A percentile compares a stretch with the other conserved stretches of the same genome.
Evolutionary conservation across 2,888 invertebrate species (phyloP).

Genomic region (Sericinus montela): DNA sequence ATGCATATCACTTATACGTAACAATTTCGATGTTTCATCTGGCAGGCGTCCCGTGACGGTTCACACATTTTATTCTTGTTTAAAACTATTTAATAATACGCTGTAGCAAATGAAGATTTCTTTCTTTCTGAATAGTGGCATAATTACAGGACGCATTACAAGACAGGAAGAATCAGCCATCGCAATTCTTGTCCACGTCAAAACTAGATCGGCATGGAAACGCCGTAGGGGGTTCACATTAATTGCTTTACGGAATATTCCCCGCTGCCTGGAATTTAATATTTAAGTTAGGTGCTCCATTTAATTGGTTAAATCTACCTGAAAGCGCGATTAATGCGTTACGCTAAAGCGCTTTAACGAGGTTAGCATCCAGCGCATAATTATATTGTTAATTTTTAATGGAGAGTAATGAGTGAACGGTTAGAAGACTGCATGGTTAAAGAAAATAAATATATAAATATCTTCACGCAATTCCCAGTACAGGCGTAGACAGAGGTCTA

Average conservation of each 20-base stretch:
- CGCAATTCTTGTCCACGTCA: background rate
- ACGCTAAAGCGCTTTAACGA: background rate
- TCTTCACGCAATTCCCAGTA: no score
- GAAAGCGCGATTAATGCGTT: constrained; percentile 4
- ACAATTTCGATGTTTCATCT: no score
- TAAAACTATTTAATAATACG: no score
- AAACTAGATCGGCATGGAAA: constrained; percentile 21
- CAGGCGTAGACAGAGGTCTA: no score
- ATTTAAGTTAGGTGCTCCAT: constrained; percentile 5
- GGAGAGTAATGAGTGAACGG: background rate
- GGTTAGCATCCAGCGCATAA: background rate
- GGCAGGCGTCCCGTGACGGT: no score
- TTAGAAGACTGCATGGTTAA: no score
- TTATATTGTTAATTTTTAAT: background rate
- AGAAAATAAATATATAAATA: no score
- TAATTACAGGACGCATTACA: no score
- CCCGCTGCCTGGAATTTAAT: constrained; percentile 4
- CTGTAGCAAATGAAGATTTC: no score
- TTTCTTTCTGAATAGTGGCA: no score
- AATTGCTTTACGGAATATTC: constrained; percentile 24
- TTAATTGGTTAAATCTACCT: constrained; percentile 5
- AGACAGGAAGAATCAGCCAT: background rate
- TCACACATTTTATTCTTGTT: no score
- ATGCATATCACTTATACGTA: no score
- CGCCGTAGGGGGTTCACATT: constrained; percentile 20